Conservation (phyloP, 2,113 vertebrate genomes). For the Oceanodroma tethys region DNA sequence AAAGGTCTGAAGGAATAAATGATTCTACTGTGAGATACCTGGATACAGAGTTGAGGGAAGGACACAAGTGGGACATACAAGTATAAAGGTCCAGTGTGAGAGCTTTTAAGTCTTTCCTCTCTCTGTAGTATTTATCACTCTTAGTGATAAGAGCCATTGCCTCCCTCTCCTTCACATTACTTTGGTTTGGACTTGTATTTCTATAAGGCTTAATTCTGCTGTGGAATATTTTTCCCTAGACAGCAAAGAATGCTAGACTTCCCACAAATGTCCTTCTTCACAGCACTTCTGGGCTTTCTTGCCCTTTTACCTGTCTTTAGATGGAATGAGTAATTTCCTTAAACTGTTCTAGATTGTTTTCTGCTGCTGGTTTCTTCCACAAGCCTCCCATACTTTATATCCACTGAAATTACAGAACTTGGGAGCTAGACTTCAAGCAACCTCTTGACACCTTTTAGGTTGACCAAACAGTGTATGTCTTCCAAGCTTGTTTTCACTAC, state of each 20-base stretch:
- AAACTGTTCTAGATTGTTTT: neutral
- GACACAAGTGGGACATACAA: neutral
- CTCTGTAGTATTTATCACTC: neutral
- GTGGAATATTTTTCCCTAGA: neutral
- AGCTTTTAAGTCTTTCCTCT: neutral
- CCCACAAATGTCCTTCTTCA: neutral
- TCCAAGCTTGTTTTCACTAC: neutral
- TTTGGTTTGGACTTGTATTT: neutral
- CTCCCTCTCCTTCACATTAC: neutral
- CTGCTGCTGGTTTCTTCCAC: neutral
- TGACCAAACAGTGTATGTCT: neutral
- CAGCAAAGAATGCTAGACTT: neutral
- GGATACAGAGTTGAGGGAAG: neutral
- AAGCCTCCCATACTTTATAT: neutral
- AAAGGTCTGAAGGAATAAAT: neutral
- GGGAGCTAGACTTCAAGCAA: neutral
- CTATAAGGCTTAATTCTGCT: neutral
- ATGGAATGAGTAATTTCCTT: neutral
- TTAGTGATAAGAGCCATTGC: neutral
- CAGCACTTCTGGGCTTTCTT: neutral
- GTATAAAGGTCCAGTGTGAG: neutral
- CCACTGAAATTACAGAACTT: neutral
- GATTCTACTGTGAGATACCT: neutral
- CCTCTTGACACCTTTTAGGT: neutral
- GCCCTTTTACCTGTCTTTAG: neutral